These are phyloP conservation scores for Agrochola circellaris DNA, from an alignment of 2,888 invertebrate genomes.

Conservation along the genomic window DNA sequence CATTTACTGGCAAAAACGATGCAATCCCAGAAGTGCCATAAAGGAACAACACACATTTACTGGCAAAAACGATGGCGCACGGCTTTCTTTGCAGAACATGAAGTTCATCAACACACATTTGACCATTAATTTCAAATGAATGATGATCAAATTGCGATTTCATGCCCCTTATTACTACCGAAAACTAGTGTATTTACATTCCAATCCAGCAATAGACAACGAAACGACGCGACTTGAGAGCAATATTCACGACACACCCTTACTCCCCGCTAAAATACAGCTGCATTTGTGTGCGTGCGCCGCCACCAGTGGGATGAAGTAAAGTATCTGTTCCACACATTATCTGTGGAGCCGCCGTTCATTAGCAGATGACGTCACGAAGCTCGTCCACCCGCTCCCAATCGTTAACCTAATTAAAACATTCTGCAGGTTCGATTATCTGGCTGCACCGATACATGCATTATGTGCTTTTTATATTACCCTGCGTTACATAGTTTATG, in stretches of 20 bases:
- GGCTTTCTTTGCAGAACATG: no score
- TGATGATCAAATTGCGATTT: neutral
- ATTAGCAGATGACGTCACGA: constrained; percentile 66
- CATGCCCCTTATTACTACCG: neutral
- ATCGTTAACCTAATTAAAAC: constrained; percentile 85
- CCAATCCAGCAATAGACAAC: neutral
- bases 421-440: constrained; percentile 75
- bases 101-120: neutral
- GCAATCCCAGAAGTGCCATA: neutral
- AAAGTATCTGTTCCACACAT: constrained; percentile 9
- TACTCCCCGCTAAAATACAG: neutral
- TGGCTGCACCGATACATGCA: constrained; percentile 63
- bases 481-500: neutral
- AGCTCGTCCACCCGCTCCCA: constrained; percentile 53
- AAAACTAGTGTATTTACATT: neutral
- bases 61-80: neutral
- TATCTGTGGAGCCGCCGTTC: constrained; percentile 56
- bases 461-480: constrained; percentile 47
- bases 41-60: neutral
- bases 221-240: neutral
- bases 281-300: neutral
- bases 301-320: neutral
- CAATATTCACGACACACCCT: neutral
- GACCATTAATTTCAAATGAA: neutral
- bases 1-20: neutral